A percentile compares a stretch with the other conserved stretches of the same genome.
These are phyloP conservation scores for Oeneis ivallda DNA, from an alignment of 2,888 invertebrate genomes.

Conservation along the genomic window DNA sequence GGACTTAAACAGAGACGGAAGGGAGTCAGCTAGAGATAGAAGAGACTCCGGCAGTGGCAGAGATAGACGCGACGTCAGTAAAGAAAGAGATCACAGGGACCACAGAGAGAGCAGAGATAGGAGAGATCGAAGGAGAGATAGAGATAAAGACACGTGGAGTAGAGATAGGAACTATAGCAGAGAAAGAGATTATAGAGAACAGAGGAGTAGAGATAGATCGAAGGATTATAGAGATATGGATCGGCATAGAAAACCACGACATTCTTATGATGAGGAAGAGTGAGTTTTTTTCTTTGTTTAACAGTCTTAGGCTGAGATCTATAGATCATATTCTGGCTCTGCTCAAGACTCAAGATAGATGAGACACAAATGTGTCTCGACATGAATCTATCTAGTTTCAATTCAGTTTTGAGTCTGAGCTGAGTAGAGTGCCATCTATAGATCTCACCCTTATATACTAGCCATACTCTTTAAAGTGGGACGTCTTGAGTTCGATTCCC, in stretches of 20 bases:
- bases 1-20: slow-evolving; percentile 64
- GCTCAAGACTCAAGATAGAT: no score
- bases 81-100: slow-evolving; percentile 54
- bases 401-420: no score
- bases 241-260: slow-evolving; percentile 82
- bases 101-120: slow-evolving; percentile 60
- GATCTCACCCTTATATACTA: no score
- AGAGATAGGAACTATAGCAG: slow-evolving; percentile 74
- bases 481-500: no score
- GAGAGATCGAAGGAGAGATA: slow-evolving; percentile 62
- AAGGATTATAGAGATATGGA: slow-evolving; percentile 76
- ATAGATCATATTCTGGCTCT: no score
- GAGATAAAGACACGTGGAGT: slow-evolving; percentile 68
- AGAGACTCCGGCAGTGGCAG: slow-evolving; percentile 76
- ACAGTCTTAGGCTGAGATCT: no score
- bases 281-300: slow-evolving; percentile 58
- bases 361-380: no score
- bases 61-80: slow-evolving; percentile 68
- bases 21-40: slow-evolving; percentile 64
- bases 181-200: slow-evolving; percentile 67
- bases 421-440: no score
- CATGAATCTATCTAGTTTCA: no score
- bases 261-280: slow-evolving; percentile 88
- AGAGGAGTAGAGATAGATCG: slow-evolving; percentile 73
- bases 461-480: no score